Conservation (phyloP, 2,888 invertebrate species). For the Plagiodera versicolora region DNA sequence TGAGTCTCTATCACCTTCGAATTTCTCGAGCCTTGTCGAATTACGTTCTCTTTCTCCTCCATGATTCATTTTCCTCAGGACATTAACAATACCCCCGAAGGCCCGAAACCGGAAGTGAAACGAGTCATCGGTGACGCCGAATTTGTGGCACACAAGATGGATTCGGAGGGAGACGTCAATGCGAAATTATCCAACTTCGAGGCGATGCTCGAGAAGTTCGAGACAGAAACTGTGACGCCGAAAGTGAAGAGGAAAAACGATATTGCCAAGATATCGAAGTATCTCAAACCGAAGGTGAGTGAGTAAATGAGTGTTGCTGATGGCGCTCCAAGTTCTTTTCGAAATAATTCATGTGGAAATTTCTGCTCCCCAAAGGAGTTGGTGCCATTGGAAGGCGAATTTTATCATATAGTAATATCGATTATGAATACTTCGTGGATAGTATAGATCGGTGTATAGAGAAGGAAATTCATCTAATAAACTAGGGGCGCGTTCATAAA, state of each 20-base stretch:
- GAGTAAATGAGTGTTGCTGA: neutral
- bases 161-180: slow-evolving; percentile 35
- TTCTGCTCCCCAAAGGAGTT: too few species aligned
- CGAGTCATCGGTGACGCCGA: neutral
- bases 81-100: neutral
- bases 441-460: too few species aligned
- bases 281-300: slow-evolving; percentile 37
- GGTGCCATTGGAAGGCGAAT: too few species aligned
- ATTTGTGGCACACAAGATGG: slow-evolving; percentile 21
- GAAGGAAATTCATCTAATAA: too few species aligned
- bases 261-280: slow-evolving; percentile 36
- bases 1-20: too few species aligned
- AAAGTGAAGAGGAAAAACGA: slow-evolving; percentile 25
- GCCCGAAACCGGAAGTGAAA: neutral
- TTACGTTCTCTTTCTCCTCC: too few species aligned
- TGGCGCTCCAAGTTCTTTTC: neutral
- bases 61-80: neutral
- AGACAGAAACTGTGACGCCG: slow-evolving; percentile 18
- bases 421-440: too few species aligned
- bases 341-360: too few species aligned
- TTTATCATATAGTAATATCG: too few species aligned
- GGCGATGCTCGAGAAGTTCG: slow-evolving; percentile 29
- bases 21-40: too few species aligned
- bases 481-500: too few species aligned
- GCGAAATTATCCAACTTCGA: slow-evolving; percentile 27